Base-by-base conservation (phyloP, 2,113 vertebrate species). In the Chauna torquata region DNA sequence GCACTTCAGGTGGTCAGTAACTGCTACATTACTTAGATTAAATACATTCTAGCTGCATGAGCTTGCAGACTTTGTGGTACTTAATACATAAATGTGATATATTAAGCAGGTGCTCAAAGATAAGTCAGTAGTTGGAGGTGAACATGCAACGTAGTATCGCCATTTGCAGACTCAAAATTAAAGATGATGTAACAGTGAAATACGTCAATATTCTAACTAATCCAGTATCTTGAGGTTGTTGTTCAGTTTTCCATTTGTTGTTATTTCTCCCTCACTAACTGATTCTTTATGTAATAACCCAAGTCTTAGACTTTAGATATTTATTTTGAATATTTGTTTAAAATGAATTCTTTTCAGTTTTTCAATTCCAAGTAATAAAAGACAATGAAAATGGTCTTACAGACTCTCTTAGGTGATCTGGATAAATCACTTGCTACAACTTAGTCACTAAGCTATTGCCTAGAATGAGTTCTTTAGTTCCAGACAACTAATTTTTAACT, bases 401-500 rank as follows among this genome's bases (percentile, higher is more conserved):
- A 82, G 58, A 52, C 71, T 66, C 25, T 66, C 69, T 92, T 80
- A 91, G 71, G 92, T 47, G 88, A 69, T 54, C 42, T 95, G 72
- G 42, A 89, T 98, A 97, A 97, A 97, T 97, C 87, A 92, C 65
- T 86, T 47, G 30, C n/a, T 88, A 89, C 2, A 44, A 94, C 77
- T 90, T 97, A 94, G 95, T 97, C 95, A 96, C 96, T 94, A 95
- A 97, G 71, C 94, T 96, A 25, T 95, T 96, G 64, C 92, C 97
- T 90, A 94, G 76, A 94, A 96, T 82, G 84, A 87, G 30, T 91
- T 96, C 80, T 93, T 96, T 95, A 91, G 96, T 97, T 98, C 96
- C 96, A 96, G 92, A 75, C 92, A 97, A 97, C 96, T 97, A 97
- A 97, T 82, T 96, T 79, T 97, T 98, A 98, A 98, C 98, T 98